phyloP scores from a whole-genome alignment of 2,113 vertebrate genomes.

The Toxotes jaculatrix region DNA sequence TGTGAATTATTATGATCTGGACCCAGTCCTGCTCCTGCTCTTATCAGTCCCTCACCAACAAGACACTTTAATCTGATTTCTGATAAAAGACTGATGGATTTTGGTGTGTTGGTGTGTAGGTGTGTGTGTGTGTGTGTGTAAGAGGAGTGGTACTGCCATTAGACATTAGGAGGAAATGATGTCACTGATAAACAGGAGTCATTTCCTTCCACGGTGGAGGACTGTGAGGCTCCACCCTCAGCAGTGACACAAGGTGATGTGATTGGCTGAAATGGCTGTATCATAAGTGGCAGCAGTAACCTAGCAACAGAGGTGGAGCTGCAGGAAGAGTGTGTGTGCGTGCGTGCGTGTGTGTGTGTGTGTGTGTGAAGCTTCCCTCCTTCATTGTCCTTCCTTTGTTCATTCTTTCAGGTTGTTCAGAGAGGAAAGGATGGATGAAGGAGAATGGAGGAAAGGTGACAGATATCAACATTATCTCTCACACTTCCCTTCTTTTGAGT shows the following conservation, averaged over 20 bases:
- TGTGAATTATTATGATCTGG: background rate
- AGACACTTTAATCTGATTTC: background rate
- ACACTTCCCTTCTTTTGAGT: background rate
- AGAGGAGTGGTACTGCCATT: background rate
- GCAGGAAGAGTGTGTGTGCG: background rate
- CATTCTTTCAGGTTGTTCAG: background rate
- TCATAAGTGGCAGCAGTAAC: slow-evolving; percentile 48
- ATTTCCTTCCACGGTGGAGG: slow-evolving; percentile 72
- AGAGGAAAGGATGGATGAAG: slow-evolving; percentile 2
- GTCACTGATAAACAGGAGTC: slow-evolving; percentile 47
- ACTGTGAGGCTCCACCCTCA: slow-evolving; percentile 38
- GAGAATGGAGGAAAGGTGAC: background rate
- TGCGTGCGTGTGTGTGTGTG: slow-evolving; percentile 17
- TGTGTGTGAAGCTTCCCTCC: background rate
- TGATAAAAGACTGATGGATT: background rate
- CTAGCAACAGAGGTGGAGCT: slow-evolving; percentile 63
- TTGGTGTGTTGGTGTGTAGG: background rate
- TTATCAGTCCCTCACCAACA: background rate
- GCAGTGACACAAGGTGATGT: slow-evolving; percentile 11
- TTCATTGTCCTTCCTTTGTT: slow-evolving; percentile 63
- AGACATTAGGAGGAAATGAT: slow-evolving; percentile 41
- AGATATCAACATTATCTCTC: background rate
- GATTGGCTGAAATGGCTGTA: slow-evolving; percentile 52
- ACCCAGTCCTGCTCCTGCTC: background rate
- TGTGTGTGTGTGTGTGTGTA: background rate